These are phyloP conservation scores for Eupithecia exiguata DNA, from an alignment of 2,888 invertebrate genomes.

Conservation along the genomic window DNA sequence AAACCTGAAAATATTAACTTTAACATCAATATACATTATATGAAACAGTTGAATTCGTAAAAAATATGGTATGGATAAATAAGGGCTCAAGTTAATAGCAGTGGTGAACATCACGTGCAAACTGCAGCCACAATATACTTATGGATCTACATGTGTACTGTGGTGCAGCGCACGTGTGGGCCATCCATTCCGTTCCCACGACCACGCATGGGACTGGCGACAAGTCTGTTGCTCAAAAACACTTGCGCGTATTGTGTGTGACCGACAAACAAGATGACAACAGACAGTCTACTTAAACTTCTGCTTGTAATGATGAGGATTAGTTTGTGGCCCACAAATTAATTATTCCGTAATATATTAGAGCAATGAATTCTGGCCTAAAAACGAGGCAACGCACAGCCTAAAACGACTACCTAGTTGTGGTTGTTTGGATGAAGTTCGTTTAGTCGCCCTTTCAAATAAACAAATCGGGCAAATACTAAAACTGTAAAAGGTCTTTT, in stretches of 20 bases:
- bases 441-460: too few species aligned
- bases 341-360: background rate
- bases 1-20: too few species aligned
- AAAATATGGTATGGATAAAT: too few species aligned
- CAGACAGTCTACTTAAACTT: background rate
- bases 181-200: background rate
- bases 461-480: too few species aligned
- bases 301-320: background rate
- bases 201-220: background rate
- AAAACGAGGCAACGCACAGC: background rate
- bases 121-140: too few species aligned
- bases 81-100: too few species aligned
- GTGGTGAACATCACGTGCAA: too few species aligned
- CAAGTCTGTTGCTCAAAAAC: background rate
- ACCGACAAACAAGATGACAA: background rate
- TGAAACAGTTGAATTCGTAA: too few species aligned
- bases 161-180: conserved; percentile 1
- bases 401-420: too few species aligned
- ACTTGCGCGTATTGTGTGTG: background rate
- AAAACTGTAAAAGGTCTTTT: too few species aligned
- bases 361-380: background rate
- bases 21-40: too few species aligned
- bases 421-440: too few species aligned
- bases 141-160: background rate
- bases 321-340: background rate